Conservation (phyloP, 2,888 invertebrate genomes). For the Dryobota labecula region DNA sequence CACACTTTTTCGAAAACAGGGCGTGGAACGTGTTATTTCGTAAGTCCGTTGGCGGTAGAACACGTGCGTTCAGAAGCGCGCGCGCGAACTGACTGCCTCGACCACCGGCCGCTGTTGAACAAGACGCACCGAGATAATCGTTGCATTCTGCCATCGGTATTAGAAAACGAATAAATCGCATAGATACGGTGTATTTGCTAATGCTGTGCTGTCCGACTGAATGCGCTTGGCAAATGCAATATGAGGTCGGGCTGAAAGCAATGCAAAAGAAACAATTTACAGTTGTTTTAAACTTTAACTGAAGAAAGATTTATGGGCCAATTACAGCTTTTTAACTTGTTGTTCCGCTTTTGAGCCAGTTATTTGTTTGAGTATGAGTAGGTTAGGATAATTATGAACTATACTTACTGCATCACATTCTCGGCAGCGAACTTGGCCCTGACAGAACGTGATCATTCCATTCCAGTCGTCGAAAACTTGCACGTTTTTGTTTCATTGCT, state of each 20-base stretch:
- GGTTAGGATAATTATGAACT: slow-evolving; percentile 12
- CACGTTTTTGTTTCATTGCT: slow-evolving; percentile 16
- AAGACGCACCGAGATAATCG: slow-evolving; percentile 73
- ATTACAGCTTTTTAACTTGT: slow-evolving; percentile 32
- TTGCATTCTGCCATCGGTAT: slow-evolving; percentile 80
- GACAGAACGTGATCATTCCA: slow-evolving; percentile 28
- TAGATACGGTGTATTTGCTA: slow-evolving; percentile 82
- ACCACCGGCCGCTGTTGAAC: slow-evolving; percentile 65
- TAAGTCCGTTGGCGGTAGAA: slow-evolving; percentile 69
- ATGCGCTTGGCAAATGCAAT: slow-evolving; percentile 63
- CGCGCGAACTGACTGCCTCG: slow-evolving; percentile 77
- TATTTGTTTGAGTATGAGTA: slow-evolving; percentile 26
- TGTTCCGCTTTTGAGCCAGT: slow-evolving; percentile 25
- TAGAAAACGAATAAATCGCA: slow-evolving; percentile 88
- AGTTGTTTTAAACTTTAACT: slow-evolving; percentile 43
- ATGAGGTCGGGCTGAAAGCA: slow-evolving; percentile 61
- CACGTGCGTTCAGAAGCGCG: slow-evolving; percentile 73
- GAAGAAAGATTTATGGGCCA: slow-evolving; percentile 29
- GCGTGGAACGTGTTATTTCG: slow-evolving; percentile 70
- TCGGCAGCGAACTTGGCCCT: slow-evolving; percentile 23
- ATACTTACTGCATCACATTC: slow-evolving; percentile 12
- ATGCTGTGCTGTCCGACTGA: slow-evolving; percentile 64
- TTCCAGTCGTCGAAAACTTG: slow-evolving; percentile 3
- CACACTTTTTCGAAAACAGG: slow-evolving; percentile 70
- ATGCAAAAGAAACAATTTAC: slow-evolving; percentile 50